Evolutionary conservation across 2,797 vertebrate genomes (phyloP).

Genomic region (Glyptemys insculpta): DNA sequence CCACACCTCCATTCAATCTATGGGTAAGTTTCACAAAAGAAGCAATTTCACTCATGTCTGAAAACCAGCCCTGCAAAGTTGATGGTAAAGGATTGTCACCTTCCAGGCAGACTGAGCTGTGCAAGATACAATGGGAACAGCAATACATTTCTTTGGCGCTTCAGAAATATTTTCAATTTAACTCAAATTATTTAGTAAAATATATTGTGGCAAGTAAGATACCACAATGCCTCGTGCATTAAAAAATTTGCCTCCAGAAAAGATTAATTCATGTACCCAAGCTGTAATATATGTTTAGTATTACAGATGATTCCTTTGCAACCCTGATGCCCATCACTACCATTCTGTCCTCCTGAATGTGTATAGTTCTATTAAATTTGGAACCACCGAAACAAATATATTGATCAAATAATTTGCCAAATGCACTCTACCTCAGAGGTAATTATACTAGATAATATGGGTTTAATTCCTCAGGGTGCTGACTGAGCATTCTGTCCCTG

Average conservation of each 20-base stretch:
- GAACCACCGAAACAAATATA: background rate
- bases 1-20: accelerated
- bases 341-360: background rate
- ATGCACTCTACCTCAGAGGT: too few species aligned
- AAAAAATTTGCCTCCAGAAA: too few species aligned
- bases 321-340: background rate
- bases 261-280: accelerated
- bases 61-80: accelerated
- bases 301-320: accelerated
- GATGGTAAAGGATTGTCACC: accelerated
- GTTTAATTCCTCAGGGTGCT: too few species aligned
- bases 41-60: accelerated
- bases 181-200: background rate
- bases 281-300: background rate
- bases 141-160: background rate
- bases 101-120: accelerated
- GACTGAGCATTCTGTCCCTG: background rate
- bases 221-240: background rate
- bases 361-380: background rate
- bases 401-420: background rate
- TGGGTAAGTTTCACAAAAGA: background rate
- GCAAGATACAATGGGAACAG: background rate
- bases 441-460: background rate
- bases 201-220: background rate
- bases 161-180: background rate